Conservation (phyloP, 30 jellyfish, hydroid and myxozoan genomes). For the Turritopsis rubra region DNA sequence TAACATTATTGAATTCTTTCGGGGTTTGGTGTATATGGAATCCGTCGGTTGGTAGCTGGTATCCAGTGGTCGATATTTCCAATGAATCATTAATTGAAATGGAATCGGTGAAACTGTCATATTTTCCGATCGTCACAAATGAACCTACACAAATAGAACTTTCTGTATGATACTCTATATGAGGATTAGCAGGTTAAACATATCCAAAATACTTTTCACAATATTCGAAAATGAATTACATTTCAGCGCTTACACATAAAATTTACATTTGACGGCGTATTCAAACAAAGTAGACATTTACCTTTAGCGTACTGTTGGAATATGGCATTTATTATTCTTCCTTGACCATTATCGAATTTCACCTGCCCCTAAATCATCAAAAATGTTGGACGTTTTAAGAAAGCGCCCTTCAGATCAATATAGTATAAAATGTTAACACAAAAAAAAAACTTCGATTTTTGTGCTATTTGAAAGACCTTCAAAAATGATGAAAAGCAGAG, state of each 20-base stretch:
- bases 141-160: background rate
- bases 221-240: no score
- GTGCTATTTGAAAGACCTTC: no score
- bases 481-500: no score
- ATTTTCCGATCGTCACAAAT: background rate
- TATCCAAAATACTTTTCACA: no score
- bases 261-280: background rate
- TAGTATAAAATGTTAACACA: no score
- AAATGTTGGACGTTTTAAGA: no score
- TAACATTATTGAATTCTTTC: background rate
- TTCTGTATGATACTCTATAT: no score
- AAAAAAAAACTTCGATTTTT: no score
- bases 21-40: background rate
- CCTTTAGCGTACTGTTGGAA: background rate
- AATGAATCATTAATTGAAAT: background rate
- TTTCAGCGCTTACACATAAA: background rate
- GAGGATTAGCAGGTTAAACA: no score
- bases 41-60: constrained; percentile 23
- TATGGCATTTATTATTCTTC: background rate
- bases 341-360: background rate
- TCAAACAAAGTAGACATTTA: background rate
- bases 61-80: background rate
- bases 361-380: background rate
- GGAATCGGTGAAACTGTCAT: background rate
- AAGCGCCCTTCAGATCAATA: no score